These are phyloP conservation scores for Adelges cooleyi DNA, from an alignment of 1,140 invertebrate genomes.

Conservation along the genomic window DNA sequence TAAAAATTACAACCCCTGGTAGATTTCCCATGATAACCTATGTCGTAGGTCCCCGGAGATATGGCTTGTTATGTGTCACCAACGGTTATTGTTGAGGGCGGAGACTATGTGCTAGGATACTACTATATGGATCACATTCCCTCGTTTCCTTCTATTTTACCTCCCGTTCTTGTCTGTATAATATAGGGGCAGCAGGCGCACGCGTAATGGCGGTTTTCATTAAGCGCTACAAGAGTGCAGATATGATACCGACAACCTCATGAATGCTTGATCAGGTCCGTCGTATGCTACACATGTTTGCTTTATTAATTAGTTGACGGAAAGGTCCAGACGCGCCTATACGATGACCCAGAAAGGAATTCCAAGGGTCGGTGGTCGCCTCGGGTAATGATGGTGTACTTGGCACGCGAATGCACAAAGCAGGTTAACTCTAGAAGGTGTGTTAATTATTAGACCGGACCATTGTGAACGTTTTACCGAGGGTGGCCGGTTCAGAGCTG, in stretches of 20 bases:
- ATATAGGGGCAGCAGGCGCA: no score
- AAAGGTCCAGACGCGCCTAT: background rate
- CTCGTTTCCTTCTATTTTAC: background rate
- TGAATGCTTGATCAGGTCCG: conserved; percentile 17
- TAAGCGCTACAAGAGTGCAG: background rate
- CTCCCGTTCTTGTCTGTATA: no score
- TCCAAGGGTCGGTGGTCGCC: background rate
- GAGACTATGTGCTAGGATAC: no score
- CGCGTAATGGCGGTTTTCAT: conserved; percentile 25
- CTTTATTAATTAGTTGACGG: conserved; percentile 20
- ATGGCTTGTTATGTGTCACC: conserved; percentile 17
- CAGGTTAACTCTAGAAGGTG: no score
- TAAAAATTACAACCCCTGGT: conserved; percentile 14
- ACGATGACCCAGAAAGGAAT: conserved; percentile 6
- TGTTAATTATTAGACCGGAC: no score
- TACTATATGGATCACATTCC: background rate
- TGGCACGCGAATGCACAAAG: no score
- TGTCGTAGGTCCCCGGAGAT: background rate
- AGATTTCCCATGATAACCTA: conserved; percentile 26
- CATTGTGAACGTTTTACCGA: no score
- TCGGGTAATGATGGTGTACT: no score
- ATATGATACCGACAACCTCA: conserved; percentile 20
- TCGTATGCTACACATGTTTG: conserved; percentile 9
- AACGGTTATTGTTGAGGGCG: background rate
- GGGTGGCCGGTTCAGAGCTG: no score